These are phyloP conservation scores for Pseudomyrmex flavicornis DNA, from an alignment of 1,140 invertebrate species.

Conservation along the genomic window DNA sequence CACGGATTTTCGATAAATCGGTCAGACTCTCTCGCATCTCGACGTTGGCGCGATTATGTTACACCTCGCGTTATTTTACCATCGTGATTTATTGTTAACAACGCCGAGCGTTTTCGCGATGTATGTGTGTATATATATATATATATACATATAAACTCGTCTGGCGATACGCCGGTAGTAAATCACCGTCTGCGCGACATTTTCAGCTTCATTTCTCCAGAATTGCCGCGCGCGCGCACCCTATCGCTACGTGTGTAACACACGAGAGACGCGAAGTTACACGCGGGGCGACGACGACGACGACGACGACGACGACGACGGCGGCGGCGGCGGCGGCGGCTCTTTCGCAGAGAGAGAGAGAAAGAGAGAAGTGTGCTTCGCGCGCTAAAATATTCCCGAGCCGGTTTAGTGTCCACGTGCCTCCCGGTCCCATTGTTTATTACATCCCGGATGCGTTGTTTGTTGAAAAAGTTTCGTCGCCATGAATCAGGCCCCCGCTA, in stretches of 20 bases:
- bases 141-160: constrained; percentile 31
- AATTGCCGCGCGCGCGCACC: constrained; percentile 6
- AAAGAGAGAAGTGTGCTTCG: constrained; percentile 24
- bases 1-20: constrained; percentile 24
- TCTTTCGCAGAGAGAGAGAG: too few species aligned
- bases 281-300: neutral
- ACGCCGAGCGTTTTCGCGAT: neutral
- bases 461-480: constrained; percentile 75
- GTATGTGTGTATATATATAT: constrained; percentile 5
- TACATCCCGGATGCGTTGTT: constrained; percentile 75
- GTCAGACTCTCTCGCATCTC: neutral
- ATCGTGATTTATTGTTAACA: constrained; percentile 38
- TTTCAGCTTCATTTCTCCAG: constrained; percentile 62
- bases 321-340: too few species aligned
- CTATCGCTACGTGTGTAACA: neutral
- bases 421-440: constrained; percentile 74
- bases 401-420: constrained; percentile 1
- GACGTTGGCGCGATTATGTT: constrained; percentile 26
- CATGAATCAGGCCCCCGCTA: constrained; percentile 69
- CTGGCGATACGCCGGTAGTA: constrained; percentile 1
- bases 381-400: constrained; percentile 51
- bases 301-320: too few species aligned
- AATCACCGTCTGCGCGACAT: constrained; percentile 47
- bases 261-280: constrained; percentile 59
- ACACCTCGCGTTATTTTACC: constrained; percentile 17